Base-by-base conservation (phyloP, 2,797 vertebrate genomes). In the Chaetophractus vellerosus region DNA sequence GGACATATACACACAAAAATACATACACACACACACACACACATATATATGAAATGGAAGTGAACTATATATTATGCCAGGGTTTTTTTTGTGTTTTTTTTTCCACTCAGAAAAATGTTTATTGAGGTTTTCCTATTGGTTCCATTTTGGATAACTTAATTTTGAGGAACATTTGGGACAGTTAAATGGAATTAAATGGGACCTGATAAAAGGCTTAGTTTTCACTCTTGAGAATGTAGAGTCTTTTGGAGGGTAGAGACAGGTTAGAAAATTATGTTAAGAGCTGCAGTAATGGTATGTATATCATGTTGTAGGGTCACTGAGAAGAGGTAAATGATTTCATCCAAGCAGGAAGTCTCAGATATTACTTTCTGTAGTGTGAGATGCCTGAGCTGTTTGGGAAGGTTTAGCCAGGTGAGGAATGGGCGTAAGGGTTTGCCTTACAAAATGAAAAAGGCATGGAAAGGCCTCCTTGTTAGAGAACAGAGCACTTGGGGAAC, bases 151-250 rank as follows among this genome's bases (percentile, higher is more conserved):
- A 33, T 33, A 33, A 66, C n/a, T 66, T 66, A 66, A 66, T 18
- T 33, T n/a, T n/a, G 57, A 72, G 71, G 24, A 18, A 12, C 50
- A 9, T 63, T n/a, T 26, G 75, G 74, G 68, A 23, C 33, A 11
- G 63, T 36, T 38, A n/a, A 9, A 2, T 52, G 36, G 83, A 5
- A 3, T 41, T 11, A 23, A 38, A 7, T 33, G 33, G 31, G 11
- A 18, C 0, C 19, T 15, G 8, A 1, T 26, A 9, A 6, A 21
- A 38, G 41, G 5, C 24, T 0, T 7, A 2, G 21, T 38, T 31
- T 78, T 33, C n/a, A 9, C 59, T 86, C 26, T 18, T 5, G 7
- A 33, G 61, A 36, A 41, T 10, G 6, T 12, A 0, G 24, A 12
- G 55, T 36, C 41, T 64, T 55, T 5, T 23, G 24, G 26, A 63